These are phyloP conservation scores for Andrena flavipes DNA, from an alignment of 2,888 invertebrate genomes.

Conservation along the genomic window DNA sequence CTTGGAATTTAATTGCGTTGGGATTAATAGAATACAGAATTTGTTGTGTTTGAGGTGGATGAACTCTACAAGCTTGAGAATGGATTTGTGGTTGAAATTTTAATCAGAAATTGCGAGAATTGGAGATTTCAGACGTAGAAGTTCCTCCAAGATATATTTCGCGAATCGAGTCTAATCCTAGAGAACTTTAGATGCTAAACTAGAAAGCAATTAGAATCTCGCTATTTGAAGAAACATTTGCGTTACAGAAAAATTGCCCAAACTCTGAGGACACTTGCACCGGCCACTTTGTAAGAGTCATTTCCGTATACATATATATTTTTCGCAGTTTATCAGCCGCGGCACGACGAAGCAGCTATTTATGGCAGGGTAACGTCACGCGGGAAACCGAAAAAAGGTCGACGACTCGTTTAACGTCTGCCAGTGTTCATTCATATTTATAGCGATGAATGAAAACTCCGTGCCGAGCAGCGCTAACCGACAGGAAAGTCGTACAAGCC, in stretches of 20 bases:
- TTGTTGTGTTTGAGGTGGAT: no score
- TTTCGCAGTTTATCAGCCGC: conserved; percentile 22
- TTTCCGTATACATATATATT: background rate
- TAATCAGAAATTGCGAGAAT: no score
- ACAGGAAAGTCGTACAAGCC: conserved; percentile 15
- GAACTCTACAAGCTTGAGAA: no score
- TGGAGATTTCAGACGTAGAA: no score
- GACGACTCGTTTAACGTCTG: conserved; percentile 53
- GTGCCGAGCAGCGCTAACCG: conserved; percentile 38
- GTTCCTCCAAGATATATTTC: no score
- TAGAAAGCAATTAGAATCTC: no score
- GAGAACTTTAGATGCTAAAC: no score
- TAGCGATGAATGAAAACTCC: conserved; percentile 67
- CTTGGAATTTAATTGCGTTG: no score
- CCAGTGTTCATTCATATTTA: conserved; percentile 67
- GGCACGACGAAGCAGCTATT: conserved; percentile 13
- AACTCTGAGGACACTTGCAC: background rate
- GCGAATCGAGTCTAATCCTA: no score
- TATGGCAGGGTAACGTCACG: conserved; percentile 25
- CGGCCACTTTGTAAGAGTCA: background rate
- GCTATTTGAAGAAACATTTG: background rate
- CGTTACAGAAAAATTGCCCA: background rate
- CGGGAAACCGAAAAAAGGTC: conserved; percentile 55
- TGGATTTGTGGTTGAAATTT: no score
- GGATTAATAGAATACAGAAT: no score